phyloP scores from a whole-genome alignment of 2,888 invertebrate species.

The Eulithis prunata region DNA sequence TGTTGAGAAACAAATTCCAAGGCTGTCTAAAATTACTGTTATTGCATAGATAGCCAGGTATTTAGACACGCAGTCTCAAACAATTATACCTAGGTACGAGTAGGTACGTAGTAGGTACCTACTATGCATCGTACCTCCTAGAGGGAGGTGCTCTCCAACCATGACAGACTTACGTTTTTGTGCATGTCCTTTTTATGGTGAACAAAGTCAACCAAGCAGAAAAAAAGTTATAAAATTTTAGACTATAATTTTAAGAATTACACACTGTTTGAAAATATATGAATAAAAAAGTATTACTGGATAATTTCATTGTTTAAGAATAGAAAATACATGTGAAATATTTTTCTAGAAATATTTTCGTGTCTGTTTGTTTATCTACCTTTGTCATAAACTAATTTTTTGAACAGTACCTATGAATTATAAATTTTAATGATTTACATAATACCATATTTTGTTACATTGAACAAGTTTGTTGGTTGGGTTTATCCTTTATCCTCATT shows the following conservation, averaged over 20 bases:
- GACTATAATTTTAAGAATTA: background rate
- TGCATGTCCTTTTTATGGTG: slow-evolving; percentile 17
- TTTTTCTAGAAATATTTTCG: too few species aligned
- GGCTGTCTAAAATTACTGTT: slow-evolving; percentile 11
- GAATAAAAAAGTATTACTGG: too few species aligned
- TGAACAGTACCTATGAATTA: too few species aligned
- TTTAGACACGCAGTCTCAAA: slow-evolving; percentile 19
- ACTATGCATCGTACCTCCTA: background rate
- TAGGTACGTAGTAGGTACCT: background rate
- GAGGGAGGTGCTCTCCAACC: background rate
- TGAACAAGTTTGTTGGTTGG: too few species aligned
- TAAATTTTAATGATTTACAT: too few species aligned
- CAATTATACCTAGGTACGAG: slow-evolving; percentile 9
- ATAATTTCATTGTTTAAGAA: too few species aligned
- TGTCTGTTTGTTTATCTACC: too few species aligned
- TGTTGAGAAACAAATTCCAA: slow-evolving; percentile 15
- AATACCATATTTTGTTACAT: too few species aligned
- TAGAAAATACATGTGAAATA: too few species aligned
- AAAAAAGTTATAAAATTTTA: background rate
- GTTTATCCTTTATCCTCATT: too few species aligned
- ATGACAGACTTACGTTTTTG: slow-evolving; percentile 9
- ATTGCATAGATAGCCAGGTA: slow-evolving; percentile 18
- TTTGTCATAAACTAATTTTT: too few species aligned
- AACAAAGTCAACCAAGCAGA: slow-evolving; percentile 1
- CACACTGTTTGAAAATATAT: too few species aligned